A percentile compares a stretch with the other conserved stretches of the same genome.
These are phyloP conservation scores for Gymnothorax javanicus DNA, from an alignment of 2,797 vertebrate genomes.

Conservation along the genomic window DNA sequence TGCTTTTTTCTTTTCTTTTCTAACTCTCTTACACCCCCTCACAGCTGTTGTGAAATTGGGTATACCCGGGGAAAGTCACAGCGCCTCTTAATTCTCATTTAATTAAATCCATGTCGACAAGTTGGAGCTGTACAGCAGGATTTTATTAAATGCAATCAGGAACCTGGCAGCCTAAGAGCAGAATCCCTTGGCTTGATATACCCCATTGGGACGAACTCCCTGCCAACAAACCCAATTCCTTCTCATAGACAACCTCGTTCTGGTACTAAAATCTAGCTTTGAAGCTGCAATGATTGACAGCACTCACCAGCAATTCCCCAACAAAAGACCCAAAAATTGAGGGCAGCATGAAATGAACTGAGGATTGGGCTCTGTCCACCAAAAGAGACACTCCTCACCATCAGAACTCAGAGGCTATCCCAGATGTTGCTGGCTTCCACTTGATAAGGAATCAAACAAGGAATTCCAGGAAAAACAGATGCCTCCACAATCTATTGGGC, in stretches of 20 bases:
- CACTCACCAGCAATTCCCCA: not conserved
- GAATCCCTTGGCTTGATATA: not conserved
- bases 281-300: not conserved
- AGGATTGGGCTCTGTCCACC: not conserved
- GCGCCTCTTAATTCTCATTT: slow-evolving; percentile 53
- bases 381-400: not conserved
- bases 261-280: not conserved
- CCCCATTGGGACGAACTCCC: not conserved
- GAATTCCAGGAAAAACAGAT: too few species aligned
- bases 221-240: not conserved
- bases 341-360: not conserved
- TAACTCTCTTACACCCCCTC: slow-evolving; percentile 15
- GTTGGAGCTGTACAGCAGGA: slow-evolving; percentile 40
- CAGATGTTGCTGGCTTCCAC: too few species aligned
- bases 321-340: not conserved
- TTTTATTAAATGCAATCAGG: slow-evolving; percentile 38
- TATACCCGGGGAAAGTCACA: slow-evolving; percentile 48
- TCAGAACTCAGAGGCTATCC: not conserved
- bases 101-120: slow-evolving; percentile 47
- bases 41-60: slow-evolving; percentile 18
- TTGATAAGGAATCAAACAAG: not conserved
- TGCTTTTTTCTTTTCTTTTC: not conserved
- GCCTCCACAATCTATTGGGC: not conserved
- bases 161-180: slow-evolving; percentile 1
- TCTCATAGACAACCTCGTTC: not conserved